A percentile compares a stretch with the other conserved stretches of the same genome.
These are phyloP conservation scores for Creontiades dilutus DNA, from an alignment of 2,888 invertebrate species.

Conservation along the genomic window DNA sequence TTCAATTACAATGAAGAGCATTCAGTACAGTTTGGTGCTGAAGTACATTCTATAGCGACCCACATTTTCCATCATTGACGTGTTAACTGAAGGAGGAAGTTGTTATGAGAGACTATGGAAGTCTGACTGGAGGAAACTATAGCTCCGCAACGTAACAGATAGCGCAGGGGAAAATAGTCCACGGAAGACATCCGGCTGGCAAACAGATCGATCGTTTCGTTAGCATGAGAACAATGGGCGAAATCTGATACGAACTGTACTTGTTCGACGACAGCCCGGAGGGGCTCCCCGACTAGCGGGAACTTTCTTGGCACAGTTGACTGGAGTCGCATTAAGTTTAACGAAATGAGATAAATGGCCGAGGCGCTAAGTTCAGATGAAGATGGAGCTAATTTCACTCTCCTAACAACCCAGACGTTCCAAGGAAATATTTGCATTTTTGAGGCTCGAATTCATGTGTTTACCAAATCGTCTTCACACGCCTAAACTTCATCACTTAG, in stretches of 20 bases:
- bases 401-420: too few species aligned
- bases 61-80: not conserved
- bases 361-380: not conserved
- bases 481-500: too few species aligned
- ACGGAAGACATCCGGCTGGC: conserved; percentile 19
- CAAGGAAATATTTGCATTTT: too few species aligned
- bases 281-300: not conserved
- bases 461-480: too few species aligned
- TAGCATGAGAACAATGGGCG: conserved; percentile 49
- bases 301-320: conserved; percentile 34
- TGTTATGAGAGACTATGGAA: not conserved
- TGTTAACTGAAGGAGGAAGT: not conserved
- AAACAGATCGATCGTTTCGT: conserved; percentile 38
- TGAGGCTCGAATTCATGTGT: too few species aligned
- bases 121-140: not conserved
- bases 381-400: too few species aligned
- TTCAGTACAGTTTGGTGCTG: too few species aligned
- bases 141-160: not conserved
- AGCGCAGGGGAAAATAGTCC: conserved; percentile 31
- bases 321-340: not conserved
- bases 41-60: too few species aligned
- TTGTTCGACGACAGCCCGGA: not conserved
- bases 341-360: not conserved
- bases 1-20: too few species aligned
- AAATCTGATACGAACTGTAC: conserved; percentile 45